phyloP scores from a whole-genome alignment of 2,888 invertebrate genomes.

The Drosophila quinaria region DNA sequence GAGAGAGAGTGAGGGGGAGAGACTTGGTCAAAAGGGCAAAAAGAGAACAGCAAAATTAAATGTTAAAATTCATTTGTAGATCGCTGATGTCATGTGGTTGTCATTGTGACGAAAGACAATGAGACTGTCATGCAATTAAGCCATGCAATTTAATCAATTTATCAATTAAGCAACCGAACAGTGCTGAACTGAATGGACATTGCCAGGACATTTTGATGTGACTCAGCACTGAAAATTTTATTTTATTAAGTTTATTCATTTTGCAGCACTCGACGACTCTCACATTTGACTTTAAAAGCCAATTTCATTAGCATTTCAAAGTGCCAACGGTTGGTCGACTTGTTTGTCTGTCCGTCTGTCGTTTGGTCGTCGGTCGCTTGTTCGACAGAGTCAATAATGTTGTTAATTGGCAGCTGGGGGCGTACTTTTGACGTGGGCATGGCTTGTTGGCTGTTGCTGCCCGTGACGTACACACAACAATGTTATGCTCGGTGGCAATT shows the following conservation, averaged over 20 bases:
- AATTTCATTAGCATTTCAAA: conserved; percentile 81
- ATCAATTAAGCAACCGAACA: conserved; percentile 65
- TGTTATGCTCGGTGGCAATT: conserved; percentile 69
- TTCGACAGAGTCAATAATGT: conserved; percentile 71
- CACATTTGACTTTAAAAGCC: conserved; percentile 63
- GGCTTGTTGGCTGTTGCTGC: conserved; percentile 16
- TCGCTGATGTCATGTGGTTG: conserved; percentile 46
- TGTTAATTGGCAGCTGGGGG: conserved; percentile 66
- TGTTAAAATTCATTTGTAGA: conserved; percentile 54
- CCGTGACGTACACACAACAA: conserved; percentile 45
- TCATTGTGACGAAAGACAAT: conserved; percentile 53
- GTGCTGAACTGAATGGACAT: conserved; percentile 10
- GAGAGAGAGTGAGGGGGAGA: neutral
- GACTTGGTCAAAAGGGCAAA: conserved; percentile 6
- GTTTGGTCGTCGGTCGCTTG: conserved; percentile 11
- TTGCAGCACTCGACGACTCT: conserved; percentile 19
- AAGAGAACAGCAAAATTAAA: conserved; percentile 44
- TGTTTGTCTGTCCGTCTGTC: conserved; percentile 4
- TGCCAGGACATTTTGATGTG: conserved; percentile 23
- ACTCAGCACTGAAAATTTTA: conserved; percentile 17
- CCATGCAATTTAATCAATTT: conserved; percentile 79
- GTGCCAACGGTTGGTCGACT: conserved; percentile 47
- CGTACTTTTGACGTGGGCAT: conserved; percentile 16
- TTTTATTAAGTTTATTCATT: conserved; percentile 10
- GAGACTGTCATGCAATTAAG: conserved; percentile 68